A percentile compares a stretch with the other conserved stretches of the same genome.
Evolutionary conservation across 2,797 vertebrate genomes (phyloP).

Genomic region (Pitangus sulphuratus): DNA sequence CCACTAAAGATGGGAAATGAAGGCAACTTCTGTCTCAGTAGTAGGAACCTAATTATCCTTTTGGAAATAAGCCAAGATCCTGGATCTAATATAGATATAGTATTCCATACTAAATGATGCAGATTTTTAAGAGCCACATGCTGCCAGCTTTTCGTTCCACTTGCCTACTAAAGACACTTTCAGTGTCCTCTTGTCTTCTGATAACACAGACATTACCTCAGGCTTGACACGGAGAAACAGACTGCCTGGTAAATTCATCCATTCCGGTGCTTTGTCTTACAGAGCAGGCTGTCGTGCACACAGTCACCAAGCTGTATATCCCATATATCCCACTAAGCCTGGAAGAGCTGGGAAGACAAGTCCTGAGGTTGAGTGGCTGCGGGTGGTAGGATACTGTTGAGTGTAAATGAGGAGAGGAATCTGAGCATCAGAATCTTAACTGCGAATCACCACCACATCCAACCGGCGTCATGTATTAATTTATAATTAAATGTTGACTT

Average conservation of each 20-base stretch:
- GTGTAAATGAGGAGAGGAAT: constrained; percentile 29
- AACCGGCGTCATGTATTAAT: constrained; percentile 16
- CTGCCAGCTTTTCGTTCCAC: not conserved
- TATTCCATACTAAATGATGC: not conserved
- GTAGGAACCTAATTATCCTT: not conserved
- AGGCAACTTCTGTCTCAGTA: not conserved
- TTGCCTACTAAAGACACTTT: not conserved
- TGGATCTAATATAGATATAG: not conserved
- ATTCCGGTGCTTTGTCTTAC: not conserved
- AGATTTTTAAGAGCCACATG: not conserved
- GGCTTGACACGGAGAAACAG: not conserved
- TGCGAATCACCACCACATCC: not conserved
- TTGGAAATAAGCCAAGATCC: not conserved
- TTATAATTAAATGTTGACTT: constrained; percentile 39
- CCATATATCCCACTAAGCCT: not conserved
- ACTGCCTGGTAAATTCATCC: not conserved
- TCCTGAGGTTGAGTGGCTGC: not conserved
- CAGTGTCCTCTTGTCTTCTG: not conserved
- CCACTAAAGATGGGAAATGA: not conserved
- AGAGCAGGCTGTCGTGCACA: not conserved
- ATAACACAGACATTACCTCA: not conserved
- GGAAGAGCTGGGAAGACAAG: not conserved
- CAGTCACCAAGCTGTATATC: not conserved
- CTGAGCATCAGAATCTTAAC: constrained; percentile 14
- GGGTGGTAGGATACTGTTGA: not conserved